Percentiles rank a stretch among this genome's conserved stretches.
phyloP scores from a whole-genome alignment of 2,113 vertebrate genomes.

The Narcine bancroftii region DNA sequence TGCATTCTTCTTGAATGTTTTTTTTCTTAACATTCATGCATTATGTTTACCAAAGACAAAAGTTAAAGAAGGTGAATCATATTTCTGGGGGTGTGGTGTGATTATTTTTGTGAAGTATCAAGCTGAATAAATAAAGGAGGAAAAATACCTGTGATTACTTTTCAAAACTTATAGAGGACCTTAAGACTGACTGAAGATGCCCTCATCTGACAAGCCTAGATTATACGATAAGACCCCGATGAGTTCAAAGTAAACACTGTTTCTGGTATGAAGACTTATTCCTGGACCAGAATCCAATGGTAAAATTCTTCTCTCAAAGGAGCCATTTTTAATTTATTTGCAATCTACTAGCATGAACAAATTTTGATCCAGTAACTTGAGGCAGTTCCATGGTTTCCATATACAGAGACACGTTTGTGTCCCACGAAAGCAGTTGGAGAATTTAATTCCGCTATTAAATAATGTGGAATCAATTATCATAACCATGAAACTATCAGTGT shows the following conservation, averaged over 20 bases:
- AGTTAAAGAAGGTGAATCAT: not conserved
- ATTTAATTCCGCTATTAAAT: too few species aligned
- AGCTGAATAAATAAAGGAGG: constrained; percentile 9
- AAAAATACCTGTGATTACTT: not conserved
- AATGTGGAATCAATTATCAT: too few species aligned
- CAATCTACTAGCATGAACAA: not conserved
- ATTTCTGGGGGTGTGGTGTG: not conserved
- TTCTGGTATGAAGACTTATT: not conserved
- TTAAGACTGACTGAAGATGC: not conserved
- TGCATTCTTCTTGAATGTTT: not conserved
- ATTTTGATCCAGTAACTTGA: too few species aligned
- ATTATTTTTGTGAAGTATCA: not conserved
- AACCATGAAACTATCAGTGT: too few species aligned
- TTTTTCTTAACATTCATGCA: not conserved
- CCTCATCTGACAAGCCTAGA: not conserved
- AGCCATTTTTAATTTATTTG: not conserved
- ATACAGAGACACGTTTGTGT: too few species aligned
- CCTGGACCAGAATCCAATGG: not conserved
- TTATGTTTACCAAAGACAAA: not conserved
- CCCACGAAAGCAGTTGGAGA: too few species aligned
- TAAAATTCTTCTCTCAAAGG: not conserved
- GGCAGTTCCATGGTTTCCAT: too few species aligned
- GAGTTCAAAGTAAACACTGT: not conserved
- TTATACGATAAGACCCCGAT: constrained; percentile 5
- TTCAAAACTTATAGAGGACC: not conserved